Conservation (phyloP, 2,888 invertebrate species). For the Hetaerina titia region DNA sequence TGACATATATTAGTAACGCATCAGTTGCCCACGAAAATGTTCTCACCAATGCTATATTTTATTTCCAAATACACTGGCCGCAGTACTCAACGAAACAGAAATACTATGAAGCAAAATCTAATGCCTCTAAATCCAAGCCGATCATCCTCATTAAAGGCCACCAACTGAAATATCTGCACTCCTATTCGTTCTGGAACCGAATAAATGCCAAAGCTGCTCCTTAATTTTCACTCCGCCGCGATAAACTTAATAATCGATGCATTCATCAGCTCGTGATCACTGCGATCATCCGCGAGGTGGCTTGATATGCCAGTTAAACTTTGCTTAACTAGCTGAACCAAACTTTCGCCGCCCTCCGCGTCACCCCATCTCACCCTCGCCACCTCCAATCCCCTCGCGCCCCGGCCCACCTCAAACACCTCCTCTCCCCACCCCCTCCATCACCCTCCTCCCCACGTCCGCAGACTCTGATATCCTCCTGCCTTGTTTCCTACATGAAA, state of each 20-base stretch:
- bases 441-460: neutral
- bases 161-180: neutral
- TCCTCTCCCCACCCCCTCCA: neutral
- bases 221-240: neutral
- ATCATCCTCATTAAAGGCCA: neutral
- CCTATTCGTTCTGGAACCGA: neutral
- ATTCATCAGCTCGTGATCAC: slow-evolving; percentile 43
- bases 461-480: slow-evolving; percentile 47
- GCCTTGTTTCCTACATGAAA: slow-evolving; percentile 3
- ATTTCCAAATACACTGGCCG: too few species aligned
- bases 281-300: neutral
- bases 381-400: neutral
- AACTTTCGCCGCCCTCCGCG: neutral
- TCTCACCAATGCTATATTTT: neutral
- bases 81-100: neutral
- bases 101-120: neutral
- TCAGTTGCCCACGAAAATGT: neutral
- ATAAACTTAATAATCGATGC: slow-evolving; percentile 51
- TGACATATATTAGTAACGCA: neutral
- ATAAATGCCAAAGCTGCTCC: slow-evolving; percentile 1
- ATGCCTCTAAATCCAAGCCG: neutral
- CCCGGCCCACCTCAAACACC: neutral
- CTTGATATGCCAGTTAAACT: slow-evolving; percentile 49
- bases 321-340: slow-evolving; percentile 37
- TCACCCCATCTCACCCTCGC: neutral